Conservation (phyloP, 2,888 invertebrate genomes). For the Eueremaeus valkanovi region DNA sequence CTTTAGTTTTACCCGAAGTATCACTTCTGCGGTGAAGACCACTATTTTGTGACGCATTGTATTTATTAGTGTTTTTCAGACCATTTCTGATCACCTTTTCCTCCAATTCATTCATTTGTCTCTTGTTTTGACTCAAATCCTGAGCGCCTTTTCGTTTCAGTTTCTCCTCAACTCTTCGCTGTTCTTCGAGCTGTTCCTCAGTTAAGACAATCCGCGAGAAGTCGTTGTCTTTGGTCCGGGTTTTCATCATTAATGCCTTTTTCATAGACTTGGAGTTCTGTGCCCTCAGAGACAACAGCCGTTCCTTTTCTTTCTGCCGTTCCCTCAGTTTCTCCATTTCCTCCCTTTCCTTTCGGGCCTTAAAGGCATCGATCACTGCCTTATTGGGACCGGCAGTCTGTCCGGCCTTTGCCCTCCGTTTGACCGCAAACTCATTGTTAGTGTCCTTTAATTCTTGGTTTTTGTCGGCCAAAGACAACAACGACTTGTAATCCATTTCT, state of each 20-base stretch:
- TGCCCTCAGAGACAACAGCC: slow-evolving; percentile 42
- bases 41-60: background rate
- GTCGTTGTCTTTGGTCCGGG: slow-evolving; percentile 46
- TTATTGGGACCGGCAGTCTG: slow-evolving; percentile 23
- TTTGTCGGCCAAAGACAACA: slow-evolving; percentile 23
- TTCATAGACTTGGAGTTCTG: slow-evolving; percentile 45
- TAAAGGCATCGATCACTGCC: slow-evolving; percentile 31
- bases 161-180: slow-evolving; percentile 43
- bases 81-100: background rate
- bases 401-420: background rate
- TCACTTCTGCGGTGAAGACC: background rate
- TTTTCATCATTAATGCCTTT: slow-evolving; percentile 46
- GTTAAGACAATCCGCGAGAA: slow-evolving; percentile 44
- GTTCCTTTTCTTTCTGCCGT: slow-evolving; percentile 42
- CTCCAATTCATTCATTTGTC: background rate
- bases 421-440: background rate
- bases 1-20: background rate
- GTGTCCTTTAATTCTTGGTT: background rate
- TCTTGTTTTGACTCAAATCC: background rate
- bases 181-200: slow-evolving; percentile 42
- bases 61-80: background rate
- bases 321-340: slow-evolving; percentile 36
- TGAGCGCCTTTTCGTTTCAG: slow-evolving; percentile 38
- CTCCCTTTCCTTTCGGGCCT: slow-evolving; percentile 32
- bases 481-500: slow-evolving; percentile 30